phyloP scores from a whole-genome alignment of 2,888 invertebrate species.

The Leucozona laternaria region DNA sequence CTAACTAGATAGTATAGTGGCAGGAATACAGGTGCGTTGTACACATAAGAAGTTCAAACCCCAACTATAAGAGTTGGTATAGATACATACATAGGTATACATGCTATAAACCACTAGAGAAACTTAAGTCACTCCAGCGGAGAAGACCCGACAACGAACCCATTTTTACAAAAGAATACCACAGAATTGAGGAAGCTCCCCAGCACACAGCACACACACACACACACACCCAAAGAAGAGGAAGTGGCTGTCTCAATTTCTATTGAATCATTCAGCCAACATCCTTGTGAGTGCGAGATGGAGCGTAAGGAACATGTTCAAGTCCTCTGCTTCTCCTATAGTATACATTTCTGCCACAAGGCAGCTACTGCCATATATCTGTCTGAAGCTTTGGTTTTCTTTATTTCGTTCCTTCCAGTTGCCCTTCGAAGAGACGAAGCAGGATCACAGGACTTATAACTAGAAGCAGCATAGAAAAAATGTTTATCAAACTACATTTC shows the following conservation, averaged over 20 bases:
- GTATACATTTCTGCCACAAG: not conserved
- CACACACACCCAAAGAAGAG: conserved; percentile 28
- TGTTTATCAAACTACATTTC: not conserved
- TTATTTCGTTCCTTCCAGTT: conserved; percentile 9
- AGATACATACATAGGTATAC: not conserved
- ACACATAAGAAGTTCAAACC: conserved; percentile 51
- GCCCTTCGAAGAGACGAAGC: not conserved
- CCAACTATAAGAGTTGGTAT: not conserved
- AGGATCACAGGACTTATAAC: not conserved
- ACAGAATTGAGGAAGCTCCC: conserved; percentile 52
- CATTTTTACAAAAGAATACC: conserved; percentile 37
- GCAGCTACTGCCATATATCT: not conserved
- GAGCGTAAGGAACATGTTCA: conserved; percentile 62
- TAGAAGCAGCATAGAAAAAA: not conserved
- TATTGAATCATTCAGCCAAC: conserved; percentile 68
- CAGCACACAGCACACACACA: not conserved
- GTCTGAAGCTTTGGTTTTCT: not conserved
- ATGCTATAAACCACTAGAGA: not conserved
- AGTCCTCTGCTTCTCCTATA: conserved; percentile 40
- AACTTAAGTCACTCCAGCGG: conserved; percentile 8
- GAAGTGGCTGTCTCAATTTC: conserved; percentile 70
- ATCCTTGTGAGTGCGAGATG: conserved; percentile 53
- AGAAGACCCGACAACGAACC: conserved; percentile 17
- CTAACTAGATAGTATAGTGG: not conserved
- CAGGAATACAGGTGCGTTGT: conserved; percentile 55